Conservation (phyloP, 2,113 vertebrate species). For the Ptilorrhoa leucosticta region DNA sequence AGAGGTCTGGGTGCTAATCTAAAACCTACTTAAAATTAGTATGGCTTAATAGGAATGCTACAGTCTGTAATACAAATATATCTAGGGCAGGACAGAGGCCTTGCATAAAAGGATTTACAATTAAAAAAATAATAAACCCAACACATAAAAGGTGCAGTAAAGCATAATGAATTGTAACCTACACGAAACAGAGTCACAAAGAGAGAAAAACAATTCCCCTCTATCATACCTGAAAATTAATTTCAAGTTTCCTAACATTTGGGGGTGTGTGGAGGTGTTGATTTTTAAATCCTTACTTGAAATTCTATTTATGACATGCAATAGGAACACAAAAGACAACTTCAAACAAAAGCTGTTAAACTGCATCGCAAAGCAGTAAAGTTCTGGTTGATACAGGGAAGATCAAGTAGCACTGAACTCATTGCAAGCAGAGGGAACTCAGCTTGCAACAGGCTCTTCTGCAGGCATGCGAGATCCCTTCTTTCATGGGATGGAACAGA, state of each 20-base stretch:
- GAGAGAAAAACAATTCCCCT: background rate
- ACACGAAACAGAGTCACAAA: background rate
- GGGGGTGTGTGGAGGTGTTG: background rate
- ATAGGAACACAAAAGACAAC: background rate
- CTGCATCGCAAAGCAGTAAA: background rate
- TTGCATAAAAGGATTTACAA: background rate
- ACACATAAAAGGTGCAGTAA: background rate
- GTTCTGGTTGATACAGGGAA: background rate
- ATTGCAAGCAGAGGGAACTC: background rate
- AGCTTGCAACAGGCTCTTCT: background rate
- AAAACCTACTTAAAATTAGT: background rate
- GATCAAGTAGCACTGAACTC: background rate
- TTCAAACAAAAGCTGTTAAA: background rate
- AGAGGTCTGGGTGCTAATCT: background rate
- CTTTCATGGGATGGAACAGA: background rate
- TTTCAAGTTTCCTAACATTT: background rate
- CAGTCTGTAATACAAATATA: background rate
- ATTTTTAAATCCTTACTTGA: background rate
- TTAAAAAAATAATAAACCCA: background rate
- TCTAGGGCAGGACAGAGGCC: background rate
- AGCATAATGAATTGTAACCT: background rate
- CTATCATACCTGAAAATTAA: background rate
- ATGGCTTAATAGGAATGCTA: background rate
- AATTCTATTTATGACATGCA: background rate
- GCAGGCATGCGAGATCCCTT: background rate